phyloP scores from a whole-genome alignment of 1,140 invertebrate species.

The Pseudobourletiella spinata region DNA sequence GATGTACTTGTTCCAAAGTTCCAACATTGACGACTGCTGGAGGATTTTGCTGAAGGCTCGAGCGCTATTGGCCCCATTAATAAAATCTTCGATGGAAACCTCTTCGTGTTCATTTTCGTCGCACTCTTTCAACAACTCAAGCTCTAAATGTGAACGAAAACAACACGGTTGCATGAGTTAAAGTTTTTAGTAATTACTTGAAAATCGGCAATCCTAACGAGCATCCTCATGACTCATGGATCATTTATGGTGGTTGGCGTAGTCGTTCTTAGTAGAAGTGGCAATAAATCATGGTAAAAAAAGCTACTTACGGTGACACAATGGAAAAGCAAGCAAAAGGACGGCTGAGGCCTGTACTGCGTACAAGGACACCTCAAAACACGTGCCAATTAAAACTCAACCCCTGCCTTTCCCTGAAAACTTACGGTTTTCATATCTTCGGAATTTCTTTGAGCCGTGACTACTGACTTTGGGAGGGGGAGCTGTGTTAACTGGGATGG shows the following conservation, averaged over 20 bases:
- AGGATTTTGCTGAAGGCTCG: conserved; percentile 16
- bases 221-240: too few species aligned
- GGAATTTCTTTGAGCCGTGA: conserved; percentile 13
- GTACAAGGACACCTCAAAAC: too few species aligned
- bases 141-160: conserved; percentile 3
- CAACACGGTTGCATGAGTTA: too few species aligned
- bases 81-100: conserved; percentile 26
- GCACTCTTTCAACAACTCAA: conserved; percentile 1
- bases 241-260: too few species aligned
- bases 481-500: conserved; percentile 13
- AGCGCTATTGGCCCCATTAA: neutral
- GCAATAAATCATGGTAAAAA: too few species aligned
- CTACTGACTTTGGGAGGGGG: conserved; percentile 2
- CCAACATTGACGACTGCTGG: neutral
- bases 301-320: too few species aligned
- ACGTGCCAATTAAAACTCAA: neutral
- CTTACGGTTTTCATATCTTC: conserved; percentile 28
- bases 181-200: too few species aligned
- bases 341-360: too few species aligned
- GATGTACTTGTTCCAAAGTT: neutral
- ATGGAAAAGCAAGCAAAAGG: too few species aligned
- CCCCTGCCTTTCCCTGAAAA: neutral
- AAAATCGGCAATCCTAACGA: too few species aligned
- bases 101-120: conserved; percentile 20
- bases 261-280: too few species aligned